phyloP scores from a whole-genome alignment of 30 jellyfish, hydroid and myxozoan species.

The Catostylus mosaicus region DNA sequence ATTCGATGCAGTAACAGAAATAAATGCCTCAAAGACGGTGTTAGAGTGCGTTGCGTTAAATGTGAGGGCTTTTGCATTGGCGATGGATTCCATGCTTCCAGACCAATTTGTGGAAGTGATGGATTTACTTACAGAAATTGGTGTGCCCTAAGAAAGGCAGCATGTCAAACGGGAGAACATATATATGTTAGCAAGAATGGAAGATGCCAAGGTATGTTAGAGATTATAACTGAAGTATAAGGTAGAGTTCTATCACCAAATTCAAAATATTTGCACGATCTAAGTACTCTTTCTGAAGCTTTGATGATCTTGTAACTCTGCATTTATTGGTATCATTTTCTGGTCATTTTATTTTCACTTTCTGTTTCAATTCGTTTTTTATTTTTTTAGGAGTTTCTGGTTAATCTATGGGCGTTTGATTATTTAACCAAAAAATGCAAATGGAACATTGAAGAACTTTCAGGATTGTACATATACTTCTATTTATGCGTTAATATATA shows the following conservation, averaged over 20 bases:
- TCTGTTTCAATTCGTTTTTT: neutral
- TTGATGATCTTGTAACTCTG: too few species aligned
- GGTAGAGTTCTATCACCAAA: too few species aligned
- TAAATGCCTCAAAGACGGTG: conserved; percentile 53
- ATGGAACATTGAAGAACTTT: neutral
- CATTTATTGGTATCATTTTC: neutral
- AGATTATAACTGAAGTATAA: too few species aligned
- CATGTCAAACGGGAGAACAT: conserved; percentile 56
- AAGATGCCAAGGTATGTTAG: conserved; percentile 70
- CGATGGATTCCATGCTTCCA: conserved; percentile 6
- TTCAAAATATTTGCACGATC: too few species aligned
- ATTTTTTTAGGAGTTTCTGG: neutral
- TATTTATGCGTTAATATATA: neutral
- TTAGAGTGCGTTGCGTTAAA: conserved; percentile 61
- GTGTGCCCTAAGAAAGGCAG: conserved; percentile 73
- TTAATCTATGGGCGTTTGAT: neutral
- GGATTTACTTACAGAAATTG: conserved; percentile 56
- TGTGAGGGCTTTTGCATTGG: conserved; percentile 68
- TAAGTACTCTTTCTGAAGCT: too few species aligned
- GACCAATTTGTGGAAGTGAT: conserved; percentile 69
- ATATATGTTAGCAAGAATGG: conserved; percentile 56
- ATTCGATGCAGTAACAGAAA: conserved; percentile 39
- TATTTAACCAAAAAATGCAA: neutral
- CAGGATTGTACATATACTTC: neutral
- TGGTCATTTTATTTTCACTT: neutral